phyloP scores from a whole-genome alignment of 2,888 invertebrate genomes.

The Endotricha flammealis region DNA sequence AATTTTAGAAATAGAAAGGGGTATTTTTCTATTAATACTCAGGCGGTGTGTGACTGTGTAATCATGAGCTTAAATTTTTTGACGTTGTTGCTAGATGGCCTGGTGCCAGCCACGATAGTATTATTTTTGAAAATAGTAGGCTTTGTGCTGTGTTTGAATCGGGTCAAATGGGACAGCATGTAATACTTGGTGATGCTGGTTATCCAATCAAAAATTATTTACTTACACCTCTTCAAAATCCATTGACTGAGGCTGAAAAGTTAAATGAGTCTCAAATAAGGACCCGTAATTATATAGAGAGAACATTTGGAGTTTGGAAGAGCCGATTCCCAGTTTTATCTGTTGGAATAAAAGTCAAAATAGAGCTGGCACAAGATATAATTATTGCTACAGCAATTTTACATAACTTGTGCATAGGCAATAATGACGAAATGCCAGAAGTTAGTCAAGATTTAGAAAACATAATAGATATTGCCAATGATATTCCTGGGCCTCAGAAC shows the following conservation, averaged over 20 bases:
- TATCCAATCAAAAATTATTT: constrained; percentile 2
- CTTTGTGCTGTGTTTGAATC: constrained; percentile 2
- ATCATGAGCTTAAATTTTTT: neutral
- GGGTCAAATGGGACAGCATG: neutral
- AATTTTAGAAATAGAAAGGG: neutral
- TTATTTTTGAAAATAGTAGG: constrained; percentile 3
- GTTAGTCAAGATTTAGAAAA: no score
- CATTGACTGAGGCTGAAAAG: neutral
- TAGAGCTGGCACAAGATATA: neutral
- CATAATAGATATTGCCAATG: no score
- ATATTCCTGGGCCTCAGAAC: no score
- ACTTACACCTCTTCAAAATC: no score
- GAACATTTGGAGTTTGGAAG: constrained; percentile 4
- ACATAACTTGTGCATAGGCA: no score
- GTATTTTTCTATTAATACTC: neutral
- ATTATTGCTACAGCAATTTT: neutral
- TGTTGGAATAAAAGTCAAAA: neutral
- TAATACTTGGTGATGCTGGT: constrained; percentile 2
- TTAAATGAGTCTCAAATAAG: constrained; percentile 4
- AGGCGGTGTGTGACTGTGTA: neutral
- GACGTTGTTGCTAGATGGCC: neutral
- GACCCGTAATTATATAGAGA: constrained; percentile 2
- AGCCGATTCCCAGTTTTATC: constrained; percentile 1
- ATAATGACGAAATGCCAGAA: no score
- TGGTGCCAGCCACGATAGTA: neutral